Evolutionary conservation across 2,113 vertebrate species (phyloP), one percentile per base, ranked within the genome.

Genomic region (Tretioscincus oriximinensis): DNA sequence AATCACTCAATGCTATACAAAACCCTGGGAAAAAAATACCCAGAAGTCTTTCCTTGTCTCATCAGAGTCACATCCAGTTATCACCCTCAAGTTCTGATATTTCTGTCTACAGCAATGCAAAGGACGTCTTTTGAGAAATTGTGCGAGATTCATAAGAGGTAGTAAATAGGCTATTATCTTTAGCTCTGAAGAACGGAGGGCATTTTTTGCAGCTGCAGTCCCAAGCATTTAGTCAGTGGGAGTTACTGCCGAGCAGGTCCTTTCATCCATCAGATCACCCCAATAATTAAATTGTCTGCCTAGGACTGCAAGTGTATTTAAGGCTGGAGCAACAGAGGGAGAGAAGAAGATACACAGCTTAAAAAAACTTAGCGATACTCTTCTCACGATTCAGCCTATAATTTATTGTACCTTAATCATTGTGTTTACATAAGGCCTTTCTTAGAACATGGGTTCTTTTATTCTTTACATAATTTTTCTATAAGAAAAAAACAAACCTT

Each of bases 231-330:
- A 92, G 94, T 92, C 95, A 95, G 96, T 96, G 96, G 96, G 95
- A 94, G 94, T 94, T 87, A 84, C 86, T 92, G 85, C 18, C 82
- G 86, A 85, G 77, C 87, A 91, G 93, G 86, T 89, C 91, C 92
- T 91, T 96, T 96, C 96, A 95, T 96, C 95, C 90, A 92, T 92
- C 85, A 86, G 91, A 88, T 93, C 94, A 94, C 91, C 90, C 92
- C 92, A 83, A 90, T 96, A 97, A 97, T 98, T 97, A 97, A 89
- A 92, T 91, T 95, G 96, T 95, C 95, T 96, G 88, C 89, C 86
- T 35, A 24, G 86, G 89, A 94, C 93, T 84, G 95, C 93, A 95
- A 89, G 90, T 77, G 16, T 22, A 29, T 88, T 91, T 92, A 88
- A 92, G 92, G 65, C 14, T 14, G 88, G 81, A 83, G 88, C 92